Base-by-base conservation (phyloP, 2,797 vertebrate species). In the Balearica regulorum region DNA sequence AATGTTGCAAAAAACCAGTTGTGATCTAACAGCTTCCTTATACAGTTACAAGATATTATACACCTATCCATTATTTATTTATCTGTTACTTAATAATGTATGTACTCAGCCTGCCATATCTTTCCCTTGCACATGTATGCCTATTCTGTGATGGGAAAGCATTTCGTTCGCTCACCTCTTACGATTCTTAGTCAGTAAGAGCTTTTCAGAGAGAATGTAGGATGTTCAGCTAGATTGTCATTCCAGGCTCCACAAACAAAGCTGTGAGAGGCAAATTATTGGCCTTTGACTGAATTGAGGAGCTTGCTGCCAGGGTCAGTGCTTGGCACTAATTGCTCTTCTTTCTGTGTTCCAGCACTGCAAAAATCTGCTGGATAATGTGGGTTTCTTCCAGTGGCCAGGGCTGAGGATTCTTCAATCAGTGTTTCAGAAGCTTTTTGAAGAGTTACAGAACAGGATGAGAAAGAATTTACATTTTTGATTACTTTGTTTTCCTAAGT, bases 71-170 rank as follows among this genome's bases (percentile, higher is more conserved):
- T 97, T 95, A 91, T 85, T 97, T 62, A 94, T 85, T 96, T 72
- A 95, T 90, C 91, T 94, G 31, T 87, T 65, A 46, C 51, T 93
- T 96, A 90, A 93, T 97, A 88, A 94, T 78, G 46, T 62, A 83
- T 54, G 26, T 62, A 28, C 14, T 11, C 14, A 29, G 29, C 8
- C 8, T 79, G 6, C 16, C 8, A 1, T 33, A 7, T 62, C 87
- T 92, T 80, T 68, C 33, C 18, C 51, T 91, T 85, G 61, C 58
- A 22, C 6, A 10, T 60, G 19, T 1, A 0, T 86, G 24, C 33
- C 29, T 44, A 3, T 62, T 84, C 61, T 79, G 58, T 49, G 57
- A 22, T 51, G n/a, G n/a, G 15, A 79, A 54, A 28, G 39, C 21
- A 25, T 91, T 94, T 65, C 2, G 6, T 20, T 25, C 5, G 6